These are phyloP conservation scores for Chirona hameri DNA, from an alignment of 2,888 invertebrate genomes.

Conservation along the genomic window DNA sequence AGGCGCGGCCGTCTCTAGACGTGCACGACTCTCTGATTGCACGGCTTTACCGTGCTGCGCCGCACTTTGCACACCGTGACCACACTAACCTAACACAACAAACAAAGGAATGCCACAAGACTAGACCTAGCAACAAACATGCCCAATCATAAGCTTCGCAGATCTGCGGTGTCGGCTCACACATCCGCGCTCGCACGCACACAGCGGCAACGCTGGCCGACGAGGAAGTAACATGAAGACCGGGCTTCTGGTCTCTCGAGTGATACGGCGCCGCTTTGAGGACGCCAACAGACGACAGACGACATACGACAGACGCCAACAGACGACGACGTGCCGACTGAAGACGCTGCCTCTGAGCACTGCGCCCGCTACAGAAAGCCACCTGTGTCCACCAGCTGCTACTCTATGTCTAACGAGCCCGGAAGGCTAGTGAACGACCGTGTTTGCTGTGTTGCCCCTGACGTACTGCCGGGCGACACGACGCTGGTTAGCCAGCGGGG, in stretches of 20 bases:
- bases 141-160: neutral
- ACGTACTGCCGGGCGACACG: too few relatives aligned
- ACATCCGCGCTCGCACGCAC: neutral
- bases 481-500: too few relatives aligned
- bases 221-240: neutral
- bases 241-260: neutral
- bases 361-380: too few relatives aligned
- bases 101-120: constrained; percentile 28
- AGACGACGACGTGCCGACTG: too few relatives aligned
- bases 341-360: too few relatives aligned
- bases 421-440: too few relatives aligned
- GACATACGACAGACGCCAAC: too few relatives aligned
- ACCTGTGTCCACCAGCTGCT: too few relatives aligned
- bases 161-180: neutral
- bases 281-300: too few relatives aligned
- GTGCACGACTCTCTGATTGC: neutral
- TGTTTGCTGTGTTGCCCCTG: too few relatives aligned
- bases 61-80: too few relatives aligned
- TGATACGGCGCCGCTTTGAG: neutral
- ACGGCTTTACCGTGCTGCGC: neutral
- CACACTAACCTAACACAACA: constrained; percentile 1
- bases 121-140: constrained; percentile 28
- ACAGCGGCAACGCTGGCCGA: neutral
- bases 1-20: neutral
- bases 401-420: too few relatives aligned